Percentiles rank a stretch among this genome's conserved stretches.
Evolutionary conservation across 2,888 invertebrate species (phyloP).

Genomic region (Eilema caniola): DNA sequence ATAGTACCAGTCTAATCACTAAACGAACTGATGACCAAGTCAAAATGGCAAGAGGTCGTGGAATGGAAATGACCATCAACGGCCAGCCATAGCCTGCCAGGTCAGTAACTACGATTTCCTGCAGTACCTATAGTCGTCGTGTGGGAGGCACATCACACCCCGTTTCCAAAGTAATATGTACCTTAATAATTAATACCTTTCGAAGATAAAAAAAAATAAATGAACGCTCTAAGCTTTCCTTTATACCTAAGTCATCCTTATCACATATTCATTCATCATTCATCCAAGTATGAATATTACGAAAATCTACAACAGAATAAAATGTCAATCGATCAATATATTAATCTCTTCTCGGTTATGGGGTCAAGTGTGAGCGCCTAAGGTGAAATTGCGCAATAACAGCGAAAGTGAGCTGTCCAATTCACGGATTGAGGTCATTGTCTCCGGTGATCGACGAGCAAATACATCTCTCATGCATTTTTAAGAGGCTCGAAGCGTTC

Average conservation of each 20-base stretch:
- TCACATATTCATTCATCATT: not conserved
- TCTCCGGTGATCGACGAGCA: conserved; percentile 68
- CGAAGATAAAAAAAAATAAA: not conserved
- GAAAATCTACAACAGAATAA: conserved; percentile 19
- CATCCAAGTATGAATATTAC: conserved; percentile 4
- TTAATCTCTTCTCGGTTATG: conserved; percentile 57
- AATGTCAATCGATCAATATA: conserved; percentile 50
- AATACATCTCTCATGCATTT: conserved; percentile 43
- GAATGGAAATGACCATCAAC: too few species aligned
- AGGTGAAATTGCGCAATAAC: conserved; percentile 81
- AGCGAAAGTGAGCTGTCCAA: conserved; percentile 82
- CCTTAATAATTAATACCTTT: too few species aligned
- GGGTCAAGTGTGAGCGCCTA: conserved; percentile 85
- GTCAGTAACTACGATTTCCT: too few species aligned
- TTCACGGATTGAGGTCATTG: conserved; percentile 84
- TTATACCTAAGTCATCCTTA: not conserved
- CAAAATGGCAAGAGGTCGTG: too few species aligned
- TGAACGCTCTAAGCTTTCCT: not conserved
- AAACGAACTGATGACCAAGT: too few species aligned
- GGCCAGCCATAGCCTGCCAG: too few species aligned
- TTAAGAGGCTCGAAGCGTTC: conserved; percentile 27
- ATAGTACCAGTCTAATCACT: too few species aligned
- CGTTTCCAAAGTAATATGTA: too few species aligned
- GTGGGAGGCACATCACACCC: too few species aligned
- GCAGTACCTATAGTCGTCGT: too few species aligned